These are phyloP conservation scores for Pardosa pseudoannulata DNA, from an alignment of 2,888 invertebrate species.

Conservation along the genomic window DNA sequence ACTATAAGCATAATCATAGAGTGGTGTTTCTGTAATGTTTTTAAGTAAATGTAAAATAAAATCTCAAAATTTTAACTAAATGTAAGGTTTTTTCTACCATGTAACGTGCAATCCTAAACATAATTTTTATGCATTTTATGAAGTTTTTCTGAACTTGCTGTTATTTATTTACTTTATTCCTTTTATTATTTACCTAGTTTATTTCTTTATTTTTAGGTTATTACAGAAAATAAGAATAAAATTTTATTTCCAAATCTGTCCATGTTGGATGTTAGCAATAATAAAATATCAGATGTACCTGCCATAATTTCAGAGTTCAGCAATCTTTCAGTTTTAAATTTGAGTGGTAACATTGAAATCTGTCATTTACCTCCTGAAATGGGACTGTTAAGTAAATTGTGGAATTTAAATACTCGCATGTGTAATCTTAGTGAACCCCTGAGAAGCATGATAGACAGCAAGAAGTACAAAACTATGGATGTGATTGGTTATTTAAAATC, in stretches of 20 bases:
- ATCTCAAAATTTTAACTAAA: too few relatives aligned
- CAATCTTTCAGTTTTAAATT: conserved; percentile 94
- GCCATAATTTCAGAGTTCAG: conserved; percentile 88
- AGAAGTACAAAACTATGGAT: conserved; percentile 96
- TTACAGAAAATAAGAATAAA: conserved; percentile 60
- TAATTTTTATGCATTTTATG: too few relatives aligned
- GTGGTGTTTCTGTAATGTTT: too few relatives aligned
- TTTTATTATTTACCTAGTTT: too few relatives aligned
- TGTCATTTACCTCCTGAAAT: conserved; percentile 94
- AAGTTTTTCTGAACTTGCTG: too few relatives aligned
- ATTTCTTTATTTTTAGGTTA: conserved; percentile 26
- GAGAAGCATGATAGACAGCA: conserved; percentile 91
- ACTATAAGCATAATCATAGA: too few relatives aligned
- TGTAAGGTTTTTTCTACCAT: too few relatives aligned
- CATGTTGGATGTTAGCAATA: conserved; percentile 95
- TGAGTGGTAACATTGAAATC: conserved; percentile 91
- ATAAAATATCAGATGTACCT: conserved; percentile 87
- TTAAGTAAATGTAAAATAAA: too few relatives aligned
- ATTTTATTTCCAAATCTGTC: conserved; percentile 95
- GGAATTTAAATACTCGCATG: conserved; percentile 95
- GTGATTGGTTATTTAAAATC: conserved; percentile 91
- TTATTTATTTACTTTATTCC: too few relatives aligned
- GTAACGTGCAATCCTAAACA: too few relatives aligned
- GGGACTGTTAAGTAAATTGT: conserved; percentile 93
- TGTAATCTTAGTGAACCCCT: conserved; percentile 92